Percentiles rank a stretch among this genome's conserved stretches.
Evolutionary conservation across 2,888 invertebrate species (phyloP).

Genomic region (Oxyteleia sp.): DNA sequence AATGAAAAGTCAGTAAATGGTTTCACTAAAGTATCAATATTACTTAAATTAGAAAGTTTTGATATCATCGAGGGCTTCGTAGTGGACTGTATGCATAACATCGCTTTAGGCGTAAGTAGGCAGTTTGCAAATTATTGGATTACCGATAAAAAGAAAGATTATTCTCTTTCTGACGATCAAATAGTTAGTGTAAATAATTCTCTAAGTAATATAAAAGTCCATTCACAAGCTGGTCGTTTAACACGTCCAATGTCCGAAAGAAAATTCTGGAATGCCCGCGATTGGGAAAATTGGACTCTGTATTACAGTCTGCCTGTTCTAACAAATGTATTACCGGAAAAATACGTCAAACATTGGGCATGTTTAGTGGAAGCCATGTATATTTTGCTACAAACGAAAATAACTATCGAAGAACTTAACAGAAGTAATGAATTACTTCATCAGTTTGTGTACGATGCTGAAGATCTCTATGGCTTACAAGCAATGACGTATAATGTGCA

Average conservation of each 20-base stretch:
- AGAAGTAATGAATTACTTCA: slow-evolving; percentile 3
- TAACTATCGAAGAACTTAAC: background rate
- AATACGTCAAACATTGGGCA: background rate
- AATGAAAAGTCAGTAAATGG: background rate
- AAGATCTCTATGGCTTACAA: too few species aligned
- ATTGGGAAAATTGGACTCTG: background rate
- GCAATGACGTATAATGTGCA: too few species aligned
- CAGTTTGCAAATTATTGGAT: background rate
- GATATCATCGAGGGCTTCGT: background rate
- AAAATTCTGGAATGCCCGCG: background rate
- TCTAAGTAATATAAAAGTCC: background rate
- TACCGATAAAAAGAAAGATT: background rate
- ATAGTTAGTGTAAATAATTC: background rate
- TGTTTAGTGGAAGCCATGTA: background rate
- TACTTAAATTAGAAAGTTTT: background rate
- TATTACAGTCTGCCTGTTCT: background rate
- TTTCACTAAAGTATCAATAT: background rate
- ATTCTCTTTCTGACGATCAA: too few species aligned
- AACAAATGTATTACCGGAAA: background rate
- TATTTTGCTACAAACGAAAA: background rate
- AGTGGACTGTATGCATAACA: slow-evolving; percentile 1
- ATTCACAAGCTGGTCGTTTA: background rate
- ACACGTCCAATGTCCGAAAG: background rate
- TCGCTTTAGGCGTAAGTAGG: background rate
- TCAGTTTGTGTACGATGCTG: too few species aligned